Evolutionary conservation across 2,888 invertebrate species (phyloP), one percentile per base, ranked within the genome.

Genomic region (Amphimallon solstitiale): DNA sequence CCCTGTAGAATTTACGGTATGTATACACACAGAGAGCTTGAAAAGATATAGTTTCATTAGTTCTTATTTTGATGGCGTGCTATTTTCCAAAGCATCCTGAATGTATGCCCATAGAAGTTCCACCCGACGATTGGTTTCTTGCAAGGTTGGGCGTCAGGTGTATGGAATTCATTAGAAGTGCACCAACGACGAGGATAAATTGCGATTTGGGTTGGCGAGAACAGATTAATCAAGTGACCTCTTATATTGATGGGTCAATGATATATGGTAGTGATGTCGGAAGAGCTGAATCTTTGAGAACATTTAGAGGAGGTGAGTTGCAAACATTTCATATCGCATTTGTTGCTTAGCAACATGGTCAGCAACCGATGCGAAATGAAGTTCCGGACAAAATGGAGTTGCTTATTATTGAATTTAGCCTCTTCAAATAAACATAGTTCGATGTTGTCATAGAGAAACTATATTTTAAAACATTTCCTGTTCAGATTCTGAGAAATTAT

Each of bases 61-160:
- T 4, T 14, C n/a, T 29, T 15, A 38, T 17, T 34, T 51, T 17
- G 5, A 51, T n/a, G 17, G 17, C 35, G 6, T n/a, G 9, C 4
- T 43, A 17, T 84, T n/a, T n/a, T n/a, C n/a, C n/a, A n/a, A n/a
- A 92, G 87, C 95, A 95, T 82, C 94, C 95, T 0, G 92, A 93
- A 76, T 95, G 95, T 79, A 83, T 93, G 72, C 93, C 94, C 0
- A 95, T 95, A 71, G 82, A 87, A 59, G 92, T 94, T 0, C 89
- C 91, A 0, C 77, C 83, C 0, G 86, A 88, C 19, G 95, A 95
- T 80, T 87, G 88, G 9, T 92, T 93, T 83, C 87, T 91, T 75
- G 87, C 89, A 0, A 87, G 87, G 0, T 85, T 90, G 19, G 90
- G 90, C 0, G 87, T 93, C 1, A 85, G 87, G 0, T 95, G 95